These are phyloP conservation scores for Cataglyphis hispanica DNA, from an alignment of 1,140 invertebrate species.

Conservation along the genomic window DNA sequence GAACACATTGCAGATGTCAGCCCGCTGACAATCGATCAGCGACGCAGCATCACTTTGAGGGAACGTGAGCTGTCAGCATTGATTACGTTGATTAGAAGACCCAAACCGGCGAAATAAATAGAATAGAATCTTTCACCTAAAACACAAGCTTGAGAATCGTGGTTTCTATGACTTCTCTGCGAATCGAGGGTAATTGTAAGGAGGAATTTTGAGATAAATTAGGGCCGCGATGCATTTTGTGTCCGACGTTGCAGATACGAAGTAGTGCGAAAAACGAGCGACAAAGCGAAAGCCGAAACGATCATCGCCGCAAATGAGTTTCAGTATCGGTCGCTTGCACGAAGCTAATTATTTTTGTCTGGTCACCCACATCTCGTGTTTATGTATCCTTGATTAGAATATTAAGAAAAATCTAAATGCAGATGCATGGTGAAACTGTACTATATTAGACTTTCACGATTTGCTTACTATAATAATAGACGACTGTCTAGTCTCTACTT, in stretches of 20 bases:
- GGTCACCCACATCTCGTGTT: neutral
- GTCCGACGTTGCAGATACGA: neutral
- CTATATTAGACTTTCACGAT: constrained; percentile 17
- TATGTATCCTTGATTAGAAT: neutral
- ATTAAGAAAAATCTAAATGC: neutral
- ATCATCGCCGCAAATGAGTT: neutral
- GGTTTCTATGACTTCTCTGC: neutral
- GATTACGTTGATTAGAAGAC: neutral
- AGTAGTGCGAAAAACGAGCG: neutral
- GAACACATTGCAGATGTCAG: neutral
- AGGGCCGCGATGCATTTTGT: constrained; percentile 11
- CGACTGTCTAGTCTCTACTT: constrained; percentile 6
- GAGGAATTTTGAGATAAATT: neutral
- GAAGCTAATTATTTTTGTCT: neutral
- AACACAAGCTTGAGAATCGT: neutral
- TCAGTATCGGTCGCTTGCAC: neutral
- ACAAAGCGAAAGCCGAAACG: constrained; percentile 4
- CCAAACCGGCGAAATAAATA: neutral
- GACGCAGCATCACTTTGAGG: neutral
- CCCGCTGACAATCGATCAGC: neutral
- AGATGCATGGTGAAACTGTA: neutral
- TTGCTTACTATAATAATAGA: constrained; percentile 11
- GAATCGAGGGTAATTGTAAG: neutral
- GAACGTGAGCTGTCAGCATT: neutral
- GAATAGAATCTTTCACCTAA: neutral